Percentiles rank a stretch among this genome's conserved stretches.
These are phyloP conservation scores for Tiphia femorata DNA, from an alignment of 2,888 invertebrate species.

Conservation along the genomic window DNA sequence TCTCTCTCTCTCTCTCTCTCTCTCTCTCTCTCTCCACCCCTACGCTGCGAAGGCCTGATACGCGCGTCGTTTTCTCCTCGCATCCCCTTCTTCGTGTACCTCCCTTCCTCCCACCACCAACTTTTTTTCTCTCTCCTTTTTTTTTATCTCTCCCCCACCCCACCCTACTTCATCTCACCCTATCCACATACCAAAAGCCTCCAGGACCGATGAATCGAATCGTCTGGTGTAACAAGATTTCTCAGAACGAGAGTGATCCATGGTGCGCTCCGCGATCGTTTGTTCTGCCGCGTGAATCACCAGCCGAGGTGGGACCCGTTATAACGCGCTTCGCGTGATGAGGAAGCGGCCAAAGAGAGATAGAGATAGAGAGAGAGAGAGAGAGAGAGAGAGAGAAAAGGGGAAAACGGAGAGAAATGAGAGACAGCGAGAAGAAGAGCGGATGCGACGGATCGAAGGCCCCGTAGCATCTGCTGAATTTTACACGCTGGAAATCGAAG, in stretches of 20 bases:
- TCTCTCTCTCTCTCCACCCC: background rate
- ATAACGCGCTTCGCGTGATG: no score
- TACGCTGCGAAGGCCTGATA: conserved; percentile 23
- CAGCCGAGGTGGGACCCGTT: no score
- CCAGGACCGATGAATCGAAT: background rate
- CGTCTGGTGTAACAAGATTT: background rate
- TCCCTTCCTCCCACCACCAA: background rate
- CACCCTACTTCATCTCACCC: background rate
- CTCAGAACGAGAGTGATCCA: background rate
- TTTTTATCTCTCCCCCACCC: conserved; percentile 6
- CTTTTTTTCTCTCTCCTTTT: conserved; percentile 7
- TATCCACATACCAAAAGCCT: background rate
- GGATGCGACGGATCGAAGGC: no score
- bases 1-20: background rate
- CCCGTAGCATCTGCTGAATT: no score
- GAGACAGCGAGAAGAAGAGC: no score
- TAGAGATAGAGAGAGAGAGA: no score
- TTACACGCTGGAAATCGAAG: no score
- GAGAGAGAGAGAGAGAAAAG: no score
- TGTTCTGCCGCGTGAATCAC: no score
- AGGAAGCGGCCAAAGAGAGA: no score
- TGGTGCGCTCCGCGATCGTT: no score
- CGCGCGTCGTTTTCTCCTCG: conserved; percentile 9
- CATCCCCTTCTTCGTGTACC: background rate
- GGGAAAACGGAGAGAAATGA: no score